Evolutionary conservation across 2,797 vertebrate genomes (phyloP).

Genomic region (Poecile montanus): DNA sequence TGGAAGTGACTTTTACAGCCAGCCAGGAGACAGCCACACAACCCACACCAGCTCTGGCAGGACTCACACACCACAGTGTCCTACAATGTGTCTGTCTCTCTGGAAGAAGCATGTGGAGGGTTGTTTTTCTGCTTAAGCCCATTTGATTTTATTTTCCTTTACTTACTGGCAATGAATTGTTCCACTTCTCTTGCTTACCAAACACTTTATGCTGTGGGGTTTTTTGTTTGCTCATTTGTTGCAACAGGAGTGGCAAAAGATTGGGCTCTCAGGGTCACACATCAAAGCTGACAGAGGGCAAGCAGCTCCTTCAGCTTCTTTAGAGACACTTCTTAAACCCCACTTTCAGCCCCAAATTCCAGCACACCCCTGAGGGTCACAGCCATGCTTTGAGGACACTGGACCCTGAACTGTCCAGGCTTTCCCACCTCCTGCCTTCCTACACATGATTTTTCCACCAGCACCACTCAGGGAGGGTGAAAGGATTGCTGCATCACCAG

Average conservation of each 20-base stretch:
- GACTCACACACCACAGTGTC: background rate
- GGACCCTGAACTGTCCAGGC: background rate
- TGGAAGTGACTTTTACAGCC: background rate
- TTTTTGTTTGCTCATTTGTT: background rate
- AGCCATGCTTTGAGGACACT: rapidly evolving
- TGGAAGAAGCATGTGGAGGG: background rate
- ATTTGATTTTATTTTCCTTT: constrained; percentile 17
- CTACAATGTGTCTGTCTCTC: background rate
- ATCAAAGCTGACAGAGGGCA: background rate
- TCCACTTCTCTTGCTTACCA: background rate
- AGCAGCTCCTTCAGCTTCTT: rapidly evolving
- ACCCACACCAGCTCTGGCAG: background rate
- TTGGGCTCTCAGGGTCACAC: background rate
- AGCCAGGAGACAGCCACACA: constrained; percentile 7
- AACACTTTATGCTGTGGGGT: background rate
- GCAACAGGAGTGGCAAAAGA: background rate
- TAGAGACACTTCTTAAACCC: background rate
- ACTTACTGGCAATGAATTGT: constrained; percentile 13
- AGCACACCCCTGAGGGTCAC: background rate
- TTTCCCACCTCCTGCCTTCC: background rate
- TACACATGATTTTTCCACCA: background rate
- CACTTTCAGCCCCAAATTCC: background rate
- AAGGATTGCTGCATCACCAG: background rate
- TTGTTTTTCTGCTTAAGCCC: constrained; percentile 3
- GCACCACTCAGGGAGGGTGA: background rate